Evolutionary conservation across 2,797 vertebrate species (phyloP).

Genomic region (Sebastiscus tertius): DNA sequence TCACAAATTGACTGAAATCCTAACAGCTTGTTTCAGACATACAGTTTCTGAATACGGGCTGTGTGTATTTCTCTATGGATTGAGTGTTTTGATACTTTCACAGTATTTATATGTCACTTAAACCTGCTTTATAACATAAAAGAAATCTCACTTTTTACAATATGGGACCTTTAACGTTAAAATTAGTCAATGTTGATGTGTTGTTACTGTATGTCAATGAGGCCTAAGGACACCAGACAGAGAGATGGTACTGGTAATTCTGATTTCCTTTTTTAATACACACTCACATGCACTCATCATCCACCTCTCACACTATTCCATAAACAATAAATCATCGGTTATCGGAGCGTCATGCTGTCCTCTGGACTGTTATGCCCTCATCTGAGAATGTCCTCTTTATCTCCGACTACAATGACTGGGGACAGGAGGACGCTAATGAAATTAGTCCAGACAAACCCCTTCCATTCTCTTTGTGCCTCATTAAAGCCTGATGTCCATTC

Average conservation of each 20-base stretch:
- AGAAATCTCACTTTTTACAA: no score
- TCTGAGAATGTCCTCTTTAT: slow-evolving; percentile 58
- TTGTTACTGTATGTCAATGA: background rate
- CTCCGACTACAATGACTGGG: slow-evolving; percentile 51
- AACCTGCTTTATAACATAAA: no score
- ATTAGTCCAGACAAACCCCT: slow-evolving; percentile 74
- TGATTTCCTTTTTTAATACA: background rate
- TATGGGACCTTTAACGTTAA: no score
- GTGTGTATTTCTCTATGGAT: no score
- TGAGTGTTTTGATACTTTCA: no score
- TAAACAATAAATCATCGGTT: slow-evolving; percentile 50
- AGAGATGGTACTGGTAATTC: background rate
- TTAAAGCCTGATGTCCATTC: slow-evolving; percentile 67
- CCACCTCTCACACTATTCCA: background rate
- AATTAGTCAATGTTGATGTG: no score
- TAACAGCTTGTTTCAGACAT: no score
- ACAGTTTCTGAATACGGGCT: no score
- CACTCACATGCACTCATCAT: background rate
- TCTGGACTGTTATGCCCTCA: slow-evolving; percentile 36
- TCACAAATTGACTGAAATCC: no score
- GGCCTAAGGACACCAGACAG: background rate
- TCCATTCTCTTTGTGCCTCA: slow-evolving; percentile 72
- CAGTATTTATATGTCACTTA: no score
- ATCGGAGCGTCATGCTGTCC: slow-evolving; percentile 15
- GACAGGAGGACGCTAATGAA: slow-evolving; percentile 76